These are phyloP conservation scores for Hypomecis punctinalis DNA, from an alignment of 2,888 invertebrate species.

Conservation along the genomic window DNA sequence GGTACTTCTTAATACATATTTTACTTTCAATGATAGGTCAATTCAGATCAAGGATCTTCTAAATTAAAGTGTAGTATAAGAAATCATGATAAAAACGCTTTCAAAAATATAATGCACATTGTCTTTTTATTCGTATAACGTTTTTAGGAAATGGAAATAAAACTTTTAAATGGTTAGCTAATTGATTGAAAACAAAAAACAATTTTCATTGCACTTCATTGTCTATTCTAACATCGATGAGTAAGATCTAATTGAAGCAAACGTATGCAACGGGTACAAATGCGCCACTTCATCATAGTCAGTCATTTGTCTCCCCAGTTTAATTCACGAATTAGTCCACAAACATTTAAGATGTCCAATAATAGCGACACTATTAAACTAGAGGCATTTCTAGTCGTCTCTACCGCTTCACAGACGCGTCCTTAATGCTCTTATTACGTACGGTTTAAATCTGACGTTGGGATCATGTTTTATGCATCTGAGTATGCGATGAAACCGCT, in stretches of 20 bases:
- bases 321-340: slow-evolving; percentile 30
- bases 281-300: background rate
- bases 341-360: slow-evolving; percentile 36
- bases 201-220: too few species aligned
- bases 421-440: slow-evolving; percentile 82
- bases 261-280: background rate
- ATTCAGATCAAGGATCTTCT: too few species aligned
- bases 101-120: too few species aligned
- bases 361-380: slow-evolving; percentile 48
- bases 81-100: too few species aligned
- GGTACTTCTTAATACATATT: too few species aligned
- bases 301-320: slow-evolving; percentile 18
- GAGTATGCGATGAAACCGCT: slow-evolving; percentile 79
- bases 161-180: too few species aligned
- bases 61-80: too few species aligned
- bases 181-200: too few species aligned
- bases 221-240: background rate
- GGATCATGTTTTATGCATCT: slow-evolving; percentile 84
- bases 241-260: background rate
- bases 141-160: too few species aligned
- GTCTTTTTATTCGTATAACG: too few species aligned
- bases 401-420: slow-evolving; percentile 60
- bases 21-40: too few species aligned
- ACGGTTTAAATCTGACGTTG: slow-evolving; percentile 82
- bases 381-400: slow-evolving; percentile 55